Percentiles rank a stretch among this genome's conserved stretches.
Conservation (phyloP, 2,888 invertebrate species). For the Meghimatium bilineatum region DNA sequence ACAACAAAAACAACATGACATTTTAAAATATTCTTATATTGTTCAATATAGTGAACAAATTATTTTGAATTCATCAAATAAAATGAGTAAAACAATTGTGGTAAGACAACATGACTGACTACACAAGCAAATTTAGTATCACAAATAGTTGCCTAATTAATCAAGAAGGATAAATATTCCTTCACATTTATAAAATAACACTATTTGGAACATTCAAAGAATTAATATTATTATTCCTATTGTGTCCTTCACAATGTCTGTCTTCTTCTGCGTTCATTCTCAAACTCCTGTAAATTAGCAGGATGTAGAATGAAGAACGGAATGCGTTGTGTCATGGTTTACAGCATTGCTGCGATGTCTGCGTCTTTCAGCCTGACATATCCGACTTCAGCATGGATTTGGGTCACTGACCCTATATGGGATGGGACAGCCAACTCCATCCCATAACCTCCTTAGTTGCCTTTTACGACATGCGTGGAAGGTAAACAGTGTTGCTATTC, state of each 20-base stretch:
- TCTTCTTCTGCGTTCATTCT: too few species aligned
- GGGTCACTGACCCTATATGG: too few species aligned
- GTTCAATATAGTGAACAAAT: not conserved
- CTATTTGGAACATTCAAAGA: not conserved
- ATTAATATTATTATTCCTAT: not conserved
- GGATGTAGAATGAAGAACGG: too few species aligned
- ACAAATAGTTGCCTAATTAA: not conserved
- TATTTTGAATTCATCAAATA: not conserved
- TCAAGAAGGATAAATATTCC: not conserved
- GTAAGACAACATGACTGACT: not conserved
- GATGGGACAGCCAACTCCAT: too few species aligned
- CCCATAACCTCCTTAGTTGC: too few species aligned
- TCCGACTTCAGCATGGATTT: too few species aligned
- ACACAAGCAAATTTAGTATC: not conserved
- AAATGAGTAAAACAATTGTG: not conserved
- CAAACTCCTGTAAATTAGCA: too few species aligned
- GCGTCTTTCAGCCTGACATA: too few species aligned
- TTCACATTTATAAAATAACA: not conserved
- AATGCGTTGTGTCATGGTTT: too few species aligned
- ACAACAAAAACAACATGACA: not conserved
- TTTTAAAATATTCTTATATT: not conserved
- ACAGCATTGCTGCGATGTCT: too few species aligned
- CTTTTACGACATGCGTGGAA: too few species aligned
- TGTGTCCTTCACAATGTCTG: not conserved
- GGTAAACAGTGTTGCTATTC: too few species aligned